Base-by-base conservation (phyloP, 2,888 invertebrate genomes). In the Taenaris catops region DNA sequence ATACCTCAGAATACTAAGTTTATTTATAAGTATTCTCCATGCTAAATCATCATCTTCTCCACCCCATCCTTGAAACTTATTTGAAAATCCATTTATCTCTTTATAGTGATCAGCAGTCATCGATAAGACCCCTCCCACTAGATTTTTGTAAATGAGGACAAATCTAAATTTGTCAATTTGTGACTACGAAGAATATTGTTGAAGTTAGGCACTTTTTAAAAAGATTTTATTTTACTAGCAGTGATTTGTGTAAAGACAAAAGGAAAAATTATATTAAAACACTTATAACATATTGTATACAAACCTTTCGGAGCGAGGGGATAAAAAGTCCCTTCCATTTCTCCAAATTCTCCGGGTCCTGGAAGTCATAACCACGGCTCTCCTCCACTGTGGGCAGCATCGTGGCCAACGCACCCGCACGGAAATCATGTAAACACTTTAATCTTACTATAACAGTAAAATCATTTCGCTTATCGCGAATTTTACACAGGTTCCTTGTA, bases 271-370 rank as follows among this genome's bases (percentile, higher is more conserved):
- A 47, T 51, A 48, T 46, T 49, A 46, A 37, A 28, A 29, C 16
- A 31, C 24, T 23, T 36, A 18, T 48, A 50, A 48, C 51, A 49
- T 47, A 48, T 58, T 57, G 53, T 58, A 62, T 42, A 67, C 76
- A 75, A 86, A 96, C 96, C 93, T 95, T 95, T 78, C 93, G 92
- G 61, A 98, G 89, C 29, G 96, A 93, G 64, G 91, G 92, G 67
- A 95, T 92, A 79, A 98, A 94, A 51, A 97, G 89, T 49, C 96
- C 96, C 68, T 93, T 94, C 97, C 97, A 98, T 90, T 96, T 96
- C 55, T 91, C 90, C 57, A 91, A 91, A 87, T 96, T 96, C 78
- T 96, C 96, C 67, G 93, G 93, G 74, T 94, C 94, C 71, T 92
- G 91, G 84, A 96, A 96, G 89, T 96, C 95, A 88, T 94, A 95